Base-by-base conservation (phyloP, 53 echinoderm and acorn worm species). In the Zoroaster sp. region DNA sequence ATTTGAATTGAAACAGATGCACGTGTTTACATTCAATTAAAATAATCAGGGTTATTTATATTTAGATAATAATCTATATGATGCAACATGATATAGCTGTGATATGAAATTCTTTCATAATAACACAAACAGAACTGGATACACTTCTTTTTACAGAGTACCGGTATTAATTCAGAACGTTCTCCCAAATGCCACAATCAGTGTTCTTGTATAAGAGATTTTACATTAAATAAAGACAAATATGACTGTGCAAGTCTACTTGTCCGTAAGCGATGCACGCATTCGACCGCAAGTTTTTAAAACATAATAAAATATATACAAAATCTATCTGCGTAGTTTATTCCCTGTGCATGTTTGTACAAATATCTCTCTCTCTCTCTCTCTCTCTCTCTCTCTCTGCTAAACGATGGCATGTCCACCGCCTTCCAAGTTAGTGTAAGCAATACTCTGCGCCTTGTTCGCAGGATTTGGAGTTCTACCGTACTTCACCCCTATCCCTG, bases 361-460 rank as follows among this genome's bases (percentile, higher is more conserved):
- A 41, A 25, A 43, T 6, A 5, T 74, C 42, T 42, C 13, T 66
- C 5, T 11, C 5, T 66, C n/a, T n/a, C n/a, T n/a, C n/a, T n/a
- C n/a, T n/a, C n/a, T n/a, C n/a, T n/a, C n/a, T n/a, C n/a, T n/a
- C n/a, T n/a, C n/a, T n/a, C n/a, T 34, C 40, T 25, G 44, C 46
- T 83, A 83, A 43, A 83, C 83, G 32, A 83, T 83, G 45, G 83
- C 83, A 3, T 66, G 40, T 17, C 69, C 68, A 43, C 83, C 83
- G 3, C 68, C 83, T 31, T 83, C 69, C 17, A 83, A 41, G 45
- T 83, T 83, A 30, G 67, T 83, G 69, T 83, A 83, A 5, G 83
- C 83, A 83, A 83, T 83, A 18, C 83, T 83, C 0, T 69, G 67
- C 6, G 83, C 67, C 11, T 67, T 83, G 18, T 83, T 83, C 12